These are phyloP conservation scores for Trichopria drosophilae DNA, from an alignment of 2,888 invertebrate genomes.

Conservation along the genomic window DNA sequence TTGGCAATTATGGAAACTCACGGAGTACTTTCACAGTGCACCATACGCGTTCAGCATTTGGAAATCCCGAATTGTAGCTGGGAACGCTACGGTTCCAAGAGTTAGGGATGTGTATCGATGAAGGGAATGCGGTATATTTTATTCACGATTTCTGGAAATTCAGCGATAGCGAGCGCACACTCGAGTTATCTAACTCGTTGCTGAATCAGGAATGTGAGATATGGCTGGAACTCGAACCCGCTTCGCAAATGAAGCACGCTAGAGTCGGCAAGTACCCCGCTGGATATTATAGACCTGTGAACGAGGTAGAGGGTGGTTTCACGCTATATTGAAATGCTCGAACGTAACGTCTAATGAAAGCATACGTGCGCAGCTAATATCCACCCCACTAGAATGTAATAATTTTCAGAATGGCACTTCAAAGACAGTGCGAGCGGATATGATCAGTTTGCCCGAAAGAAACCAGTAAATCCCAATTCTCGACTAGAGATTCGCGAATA, in stretches of 20 bases:
- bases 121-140: no score
- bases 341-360: conserved; percentile 58
- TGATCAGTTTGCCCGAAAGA: no score
- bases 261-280: conserved; percentile 48
- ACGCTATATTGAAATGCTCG: conserved; percentile 56
- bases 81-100: no score
- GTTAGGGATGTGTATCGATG: no score
- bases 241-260: conserved; percentile 53
- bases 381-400: conserved; percentile 55
- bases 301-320: conserved; percentile 53
- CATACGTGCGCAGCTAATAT: conserved; percentile 53
- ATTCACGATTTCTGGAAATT: conserved; percentile 28
- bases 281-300: conserved; percentile 57
- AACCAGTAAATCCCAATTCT: no score
- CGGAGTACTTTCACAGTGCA: no score
- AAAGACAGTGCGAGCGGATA: conserved; percentile 37
- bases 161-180: neutral
- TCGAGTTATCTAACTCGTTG: conserved; percentile 43
- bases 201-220: conserved; percentile 53
- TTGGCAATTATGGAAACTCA: no score
- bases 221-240: conserved; percentile 52
- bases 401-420: conserved; percentile 55
- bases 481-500: no score
- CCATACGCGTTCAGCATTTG: no score
- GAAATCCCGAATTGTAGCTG: no score